Percentiles rank a stretch among this genome's conserved stretches.
Conservation (phyloP, 2,113 vertebrate genomes). For the Cyanoliseus patagonus region DNA sequence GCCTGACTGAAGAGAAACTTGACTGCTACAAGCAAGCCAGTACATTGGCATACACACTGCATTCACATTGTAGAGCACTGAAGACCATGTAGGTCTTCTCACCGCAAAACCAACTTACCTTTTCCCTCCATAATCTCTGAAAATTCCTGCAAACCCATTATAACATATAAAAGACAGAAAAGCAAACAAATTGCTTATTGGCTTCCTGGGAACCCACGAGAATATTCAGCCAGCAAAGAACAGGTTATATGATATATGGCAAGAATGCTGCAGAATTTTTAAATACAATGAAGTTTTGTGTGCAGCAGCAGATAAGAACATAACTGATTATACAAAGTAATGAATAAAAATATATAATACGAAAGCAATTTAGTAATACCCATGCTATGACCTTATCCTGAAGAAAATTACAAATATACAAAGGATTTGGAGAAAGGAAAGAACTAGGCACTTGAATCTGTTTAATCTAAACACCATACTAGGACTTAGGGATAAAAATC, state of each 20-base stretch:
- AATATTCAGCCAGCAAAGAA: neutral
- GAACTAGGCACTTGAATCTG: neutral
- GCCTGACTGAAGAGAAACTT: neutral
- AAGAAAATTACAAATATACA: neutral
- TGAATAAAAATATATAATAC: neutral
- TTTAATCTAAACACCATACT: neutral
- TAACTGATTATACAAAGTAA: neutral
- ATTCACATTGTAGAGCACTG: neutral
- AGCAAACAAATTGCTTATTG: neutral
- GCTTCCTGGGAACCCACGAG: neutral
- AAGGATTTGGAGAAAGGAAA: neutral
- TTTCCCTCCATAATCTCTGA: neutral
- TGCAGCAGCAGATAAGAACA: neutral
- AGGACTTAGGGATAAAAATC: neutral
- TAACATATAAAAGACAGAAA: neutral
- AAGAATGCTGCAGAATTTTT: neutral
- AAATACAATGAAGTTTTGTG: neutral
- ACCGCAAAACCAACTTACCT: neutral
- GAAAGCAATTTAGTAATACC: neutral
- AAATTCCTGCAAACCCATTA: neutral
- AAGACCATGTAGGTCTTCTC: neutral
- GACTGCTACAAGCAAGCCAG: neutral
- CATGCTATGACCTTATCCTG: neutral
- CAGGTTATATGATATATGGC: rapidly evolving
- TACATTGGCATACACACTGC: neutral